phyloP scores from a whole-genome alignment of 1,140 invertebrate species.

The Dendrolimus kikuchii region DNA sequence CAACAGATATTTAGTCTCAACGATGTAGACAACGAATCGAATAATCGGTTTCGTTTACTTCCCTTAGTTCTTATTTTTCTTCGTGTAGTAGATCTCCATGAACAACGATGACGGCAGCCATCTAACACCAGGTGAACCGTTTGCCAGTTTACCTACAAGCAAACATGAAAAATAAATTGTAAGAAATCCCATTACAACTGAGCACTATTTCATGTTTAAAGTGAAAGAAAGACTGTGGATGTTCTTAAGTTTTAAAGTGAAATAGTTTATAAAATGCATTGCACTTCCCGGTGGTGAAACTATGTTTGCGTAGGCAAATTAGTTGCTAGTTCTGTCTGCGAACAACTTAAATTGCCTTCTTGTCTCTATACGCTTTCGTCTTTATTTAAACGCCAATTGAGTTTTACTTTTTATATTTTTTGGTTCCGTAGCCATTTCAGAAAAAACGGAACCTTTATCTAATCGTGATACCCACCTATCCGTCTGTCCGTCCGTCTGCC shows the following conservation, averaged over 20 bases:
- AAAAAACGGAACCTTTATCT: too few relatives aligned
- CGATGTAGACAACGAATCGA: too few relatives aligned
- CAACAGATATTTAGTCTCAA: too few relatives aligned
- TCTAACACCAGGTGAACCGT: not conserved
- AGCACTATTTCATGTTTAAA: constrained; percentile 4
- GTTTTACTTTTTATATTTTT: too few relatives aligned
- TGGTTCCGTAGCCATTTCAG: too few relatives aligned
- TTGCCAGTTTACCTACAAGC: not conserved
- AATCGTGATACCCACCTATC: too few relatives aligned
- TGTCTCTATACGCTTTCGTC: constrained; percentile 13
- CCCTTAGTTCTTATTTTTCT: too few relatives aligned
- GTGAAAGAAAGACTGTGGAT: constrained; percentile 10
- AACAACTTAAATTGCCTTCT: constrained; percentile 32
- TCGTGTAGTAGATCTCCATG: too few relatives aligned
- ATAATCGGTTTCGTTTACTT: too few relatives aligned
- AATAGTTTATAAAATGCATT: constrained; percentile 36
- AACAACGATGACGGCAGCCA: not conserved
- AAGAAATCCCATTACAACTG: constrained; percentile 5
- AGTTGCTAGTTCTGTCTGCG: constrained; percentile 28
- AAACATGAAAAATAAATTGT: constrained; percentile 10
- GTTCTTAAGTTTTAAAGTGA: constrained; percentile 20
- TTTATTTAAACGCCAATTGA: constrained; percentile 10
- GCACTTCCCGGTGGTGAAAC: constrained; percentile 4
- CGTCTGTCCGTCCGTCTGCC: too few relatives aligned
- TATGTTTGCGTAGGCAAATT: constrained; percentile 34